Percentiles rank a stretch among this genome's conserved stretches.
phyloP scores from a whole-genome alignment of 2,113 vertebrate species.

The Perognathus longimembris region DNA sequence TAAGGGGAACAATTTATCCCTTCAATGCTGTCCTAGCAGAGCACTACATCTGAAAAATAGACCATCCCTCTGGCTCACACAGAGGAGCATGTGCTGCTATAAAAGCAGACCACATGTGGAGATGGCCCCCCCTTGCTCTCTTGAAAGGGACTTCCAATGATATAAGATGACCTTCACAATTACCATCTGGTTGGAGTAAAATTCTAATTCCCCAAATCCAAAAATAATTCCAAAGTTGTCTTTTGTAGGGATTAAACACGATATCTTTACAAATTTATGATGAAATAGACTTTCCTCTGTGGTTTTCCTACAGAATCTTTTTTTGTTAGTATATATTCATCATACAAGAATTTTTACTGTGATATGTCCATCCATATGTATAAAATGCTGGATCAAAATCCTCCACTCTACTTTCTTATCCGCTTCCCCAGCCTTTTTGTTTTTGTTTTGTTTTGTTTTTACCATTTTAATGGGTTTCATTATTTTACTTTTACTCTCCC shows the following conservation, averaged over 20 bases:
- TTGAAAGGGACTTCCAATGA: background rate
- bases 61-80: background rate
- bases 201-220: background rate
- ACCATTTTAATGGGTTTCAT: no score
- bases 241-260: background rate
- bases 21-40: slow-evolving; percentile 52
- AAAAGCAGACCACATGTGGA: background rate
- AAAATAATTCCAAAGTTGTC: background rate
- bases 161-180: background rate
- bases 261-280: slow-evolving; percentile 15
- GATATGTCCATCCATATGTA: no score
- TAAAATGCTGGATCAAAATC: no score
- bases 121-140: background rate
- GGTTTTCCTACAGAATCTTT: background rate
- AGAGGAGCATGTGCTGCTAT: background rate
- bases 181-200: background rate
- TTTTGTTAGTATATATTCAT: no score
- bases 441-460: no score
- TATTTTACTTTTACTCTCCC: no score
- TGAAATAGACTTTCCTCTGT: background rate
- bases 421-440: no score
- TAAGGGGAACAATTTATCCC: slow-evolving; percentile 51
- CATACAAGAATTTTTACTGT: no score
- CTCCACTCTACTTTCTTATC: no score
- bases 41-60: background rate